These are phyloP conservation scores for Phocoena phocoena DNA, from an alignment of 2,113 vertebrate species.

Conservation along the genomic window DNA sequence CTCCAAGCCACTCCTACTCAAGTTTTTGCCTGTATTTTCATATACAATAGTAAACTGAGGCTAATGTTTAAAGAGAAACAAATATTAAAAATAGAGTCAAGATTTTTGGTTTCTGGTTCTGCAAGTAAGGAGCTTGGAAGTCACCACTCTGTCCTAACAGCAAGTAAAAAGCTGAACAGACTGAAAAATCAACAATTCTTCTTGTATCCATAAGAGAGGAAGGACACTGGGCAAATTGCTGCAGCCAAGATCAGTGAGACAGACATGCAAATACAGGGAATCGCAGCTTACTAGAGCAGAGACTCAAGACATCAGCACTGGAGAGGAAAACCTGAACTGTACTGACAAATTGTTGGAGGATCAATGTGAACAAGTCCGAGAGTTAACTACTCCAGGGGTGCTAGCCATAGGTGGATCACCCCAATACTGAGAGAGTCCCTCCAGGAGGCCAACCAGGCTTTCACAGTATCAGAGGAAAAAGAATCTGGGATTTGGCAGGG, in stretches of 20 bases:
- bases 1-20: neutral
- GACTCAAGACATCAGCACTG: rapidly evolving
- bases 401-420: too few species aligned
- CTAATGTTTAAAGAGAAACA: neutral
- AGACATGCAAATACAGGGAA: neutral
- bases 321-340: neutral
- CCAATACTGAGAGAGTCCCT: neutral
- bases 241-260: neutral
- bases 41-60: neutral
- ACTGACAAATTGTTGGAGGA: neutral
- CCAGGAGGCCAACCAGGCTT: neutral
- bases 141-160: neutral
- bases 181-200: neutral
- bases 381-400: neutral
- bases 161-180: neutral
- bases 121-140: neutral
- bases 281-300: neutral
- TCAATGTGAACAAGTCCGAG: neutral
- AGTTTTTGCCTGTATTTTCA: neutral
- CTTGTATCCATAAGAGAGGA: neutral
- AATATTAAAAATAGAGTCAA: neutral
- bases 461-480: neutral
- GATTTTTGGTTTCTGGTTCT: neutral
- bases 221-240: neutral
- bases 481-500: neutral